These are phyloP conservation scores for Panonychus citri DNA, from an alignment of 1,140 invertebrate species.

Conservation along the genomic window DNA sequence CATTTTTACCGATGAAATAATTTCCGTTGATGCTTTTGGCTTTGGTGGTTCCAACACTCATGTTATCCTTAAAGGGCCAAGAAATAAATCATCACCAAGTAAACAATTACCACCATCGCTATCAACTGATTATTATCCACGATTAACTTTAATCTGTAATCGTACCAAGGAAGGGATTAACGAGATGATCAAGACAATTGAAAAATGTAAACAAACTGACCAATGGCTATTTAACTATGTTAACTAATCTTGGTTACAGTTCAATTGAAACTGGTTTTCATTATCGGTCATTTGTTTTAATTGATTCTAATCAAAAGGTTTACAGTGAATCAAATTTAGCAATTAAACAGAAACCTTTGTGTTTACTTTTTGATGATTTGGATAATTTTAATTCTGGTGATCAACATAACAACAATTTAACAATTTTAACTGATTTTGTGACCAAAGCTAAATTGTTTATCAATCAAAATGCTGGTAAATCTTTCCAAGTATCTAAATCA, in stretches of 20 bases:
- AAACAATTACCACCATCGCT: neutral
- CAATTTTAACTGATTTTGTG: too few relatives aligned
- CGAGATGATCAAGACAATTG: neutral
- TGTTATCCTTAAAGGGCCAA: slow-evolving; percentile 36
- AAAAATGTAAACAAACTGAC: too few relatives aligned
- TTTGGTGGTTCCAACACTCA: slow-evolving; percentile 97
- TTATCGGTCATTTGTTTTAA: neutral
- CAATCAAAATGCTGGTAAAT: too few relatives aligned
- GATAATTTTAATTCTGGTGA: too few relatives aligned
- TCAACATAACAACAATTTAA: too few relatives aligned
- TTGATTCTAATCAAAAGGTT: neutral
- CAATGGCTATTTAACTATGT: too few relatives aligned
- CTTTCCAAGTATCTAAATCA: too few relatives aligned
- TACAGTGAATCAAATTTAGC: too few relatives aligned
- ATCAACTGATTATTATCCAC: neutral
- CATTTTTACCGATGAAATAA: slow-evolving; percentile 47
- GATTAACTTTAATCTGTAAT: slow-evolving; percentile 30
- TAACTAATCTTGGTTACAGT: too few relatives aligned
- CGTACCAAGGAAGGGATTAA: slow-evolving; percentile 80
- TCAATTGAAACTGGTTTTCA: slow-evolving; percentile 22
- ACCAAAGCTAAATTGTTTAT: too few relatives aligned
- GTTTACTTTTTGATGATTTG: too few relatives aligned
- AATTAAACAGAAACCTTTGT: too few relatives aligned
- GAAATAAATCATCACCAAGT: neutral
- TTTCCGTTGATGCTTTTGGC: slow-evolving; percentile 82